phyloP scores from a whole-genome alignment of 2,797 vertebrate species.

The Brachyrhaphis roseni region DNA sequence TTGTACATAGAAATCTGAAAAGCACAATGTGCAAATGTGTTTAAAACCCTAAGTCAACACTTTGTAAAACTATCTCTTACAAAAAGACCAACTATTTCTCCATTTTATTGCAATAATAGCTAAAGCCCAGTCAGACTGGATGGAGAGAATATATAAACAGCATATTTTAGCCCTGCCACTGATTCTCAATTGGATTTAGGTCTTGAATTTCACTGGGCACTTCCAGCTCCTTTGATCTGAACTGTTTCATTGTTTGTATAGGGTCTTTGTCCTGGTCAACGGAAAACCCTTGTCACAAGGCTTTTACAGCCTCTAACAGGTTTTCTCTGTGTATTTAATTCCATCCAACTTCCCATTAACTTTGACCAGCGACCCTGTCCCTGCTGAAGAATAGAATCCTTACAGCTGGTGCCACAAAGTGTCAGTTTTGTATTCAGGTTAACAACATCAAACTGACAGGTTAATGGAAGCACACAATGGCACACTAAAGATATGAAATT shows the following conservation, averaged over 20 bases:
- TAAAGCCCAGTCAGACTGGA: no score
- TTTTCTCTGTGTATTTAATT: background rate
- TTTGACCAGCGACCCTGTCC: background rate
- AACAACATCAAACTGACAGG: no score
- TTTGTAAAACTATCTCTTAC: no score
- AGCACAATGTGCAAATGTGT: background rate
- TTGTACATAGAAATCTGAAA: background rate
- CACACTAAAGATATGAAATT: no score
- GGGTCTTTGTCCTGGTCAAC: background rate
- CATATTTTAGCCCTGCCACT: no score
- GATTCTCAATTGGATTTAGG: no score
- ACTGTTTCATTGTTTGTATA: background rate
- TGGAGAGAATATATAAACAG: no score
- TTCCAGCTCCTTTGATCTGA: background rate
- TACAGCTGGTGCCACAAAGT: no score
- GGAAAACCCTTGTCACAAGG: background rate
- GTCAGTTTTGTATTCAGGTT: no score
- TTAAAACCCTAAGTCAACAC: background rate
- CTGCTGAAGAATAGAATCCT: background rate
- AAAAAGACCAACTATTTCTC: no score
- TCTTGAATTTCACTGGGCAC: background rate
- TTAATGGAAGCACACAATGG: no score
- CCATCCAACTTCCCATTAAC: background rate
- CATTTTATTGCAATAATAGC: no score
- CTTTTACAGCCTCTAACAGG: background rate